Conservation (phyloP, 2,797 vertebrate genomes). For the Sus cebifrons region DNA sequence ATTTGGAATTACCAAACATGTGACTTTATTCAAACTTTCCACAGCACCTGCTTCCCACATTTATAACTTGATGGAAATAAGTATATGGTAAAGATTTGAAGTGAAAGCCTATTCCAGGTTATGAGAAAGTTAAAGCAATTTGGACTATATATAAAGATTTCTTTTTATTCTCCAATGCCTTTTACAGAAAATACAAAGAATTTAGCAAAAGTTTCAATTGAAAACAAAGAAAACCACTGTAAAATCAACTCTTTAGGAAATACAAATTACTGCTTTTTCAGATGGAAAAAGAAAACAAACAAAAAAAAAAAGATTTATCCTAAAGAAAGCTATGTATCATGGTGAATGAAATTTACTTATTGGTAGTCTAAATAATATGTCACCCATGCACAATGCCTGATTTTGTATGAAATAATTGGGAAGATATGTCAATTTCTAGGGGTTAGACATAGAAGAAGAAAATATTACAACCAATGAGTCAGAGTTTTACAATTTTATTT, state of each 20-base stretch:
- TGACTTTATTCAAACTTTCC: slow-evolving; percentile 44
- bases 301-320: not conserved
- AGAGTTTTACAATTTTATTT: not conserved
- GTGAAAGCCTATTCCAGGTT: not conserved
- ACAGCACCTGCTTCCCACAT: not conserved
- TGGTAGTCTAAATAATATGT: not conserved
- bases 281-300: not conserved
- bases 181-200: slow-evolving; percentile 7
- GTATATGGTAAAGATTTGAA: not conserved
- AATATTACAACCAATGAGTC: not conserved
- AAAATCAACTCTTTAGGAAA: slow-evolving; percentile 54
- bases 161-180: slow-evolving; percentile 27
- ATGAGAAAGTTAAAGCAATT: slow-evolving; percentile 45
- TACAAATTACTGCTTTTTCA: not conserved
- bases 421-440: not conserved
- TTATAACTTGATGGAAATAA: slow-evolving; percentile 30
- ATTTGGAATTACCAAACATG: not conserved
- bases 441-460: not conserved
- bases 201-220: slow-evolving; percentile 37
- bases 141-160: not conserved
- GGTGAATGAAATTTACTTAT: slow-evolving; percentile 33
- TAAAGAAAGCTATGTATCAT: not conserved
- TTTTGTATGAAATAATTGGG: not conserved
- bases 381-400: not conserved
- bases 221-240: slow-evolving; percentile 25